Conservation (phyloP, 2,113 vertebrate genomes). For the Notarius lentiginosus region DNA sequence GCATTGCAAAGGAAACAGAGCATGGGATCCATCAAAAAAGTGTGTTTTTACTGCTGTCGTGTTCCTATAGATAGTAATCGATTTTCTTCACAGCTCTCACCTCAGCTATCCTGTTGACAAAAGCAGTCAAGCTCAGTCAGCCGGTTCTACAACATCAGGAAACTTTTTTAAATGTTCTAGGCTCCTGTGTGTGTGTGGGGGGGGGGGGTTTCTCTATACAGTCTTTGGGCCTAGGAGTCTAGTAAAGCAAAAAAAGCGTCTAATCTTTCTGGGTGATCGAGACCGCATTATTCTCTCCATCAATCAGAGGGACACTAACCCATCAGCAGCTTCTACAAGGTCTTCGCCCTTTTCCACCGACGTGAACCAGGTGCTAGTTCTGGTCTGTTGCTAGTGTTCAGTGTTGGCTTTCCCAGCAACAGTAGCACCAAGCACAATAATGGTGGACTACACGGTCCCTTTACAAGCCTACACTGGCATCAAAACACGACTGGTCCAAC, state of each 20-base stretch:
- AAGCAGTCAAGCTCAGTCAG: background rate
- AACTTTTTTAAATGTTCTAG: background rate
- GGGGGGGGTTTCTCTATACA: too few species aligned
- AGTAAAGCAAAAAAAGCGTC: background rate
- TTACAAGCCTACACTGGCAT: too few species aligned
- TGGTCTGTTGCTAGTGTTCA: too few species aligned
- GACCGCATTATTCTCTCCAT: background rate
- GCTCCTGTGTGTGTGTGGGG: background rate
- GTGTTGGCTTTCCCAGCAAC: too few species aligned
- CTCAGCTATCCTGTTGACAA: background rate
- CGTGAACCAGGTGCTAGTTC: too few species aligned
- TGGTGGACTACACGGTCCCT: too few species aligned
- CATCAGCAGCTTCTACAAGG: background rate
- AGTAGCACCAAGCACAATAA: too few species aligned
- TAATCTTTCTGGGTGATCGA: background rate
- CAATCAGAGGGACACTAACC: background rate
- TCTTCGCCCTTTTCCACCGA: background rate
- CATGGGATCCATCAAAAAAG: conserved; percentile 1
- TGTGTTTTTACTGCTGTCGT: background rate
- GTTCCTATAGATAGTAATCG: conserved; percentile 30
- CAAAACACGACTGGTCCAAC: too few species aligned
- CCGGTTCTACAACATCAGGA: background rate
- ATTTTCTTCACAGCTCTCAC: conserved; percentile 23
- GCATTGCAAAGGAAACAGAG: conserved; percentile 42
- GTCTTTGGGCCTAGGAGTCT: too few species aligned